These are phyloP conservation scores for Scrobipalpa costella DNA, from an alignment of 2,888 invertebrate genomes.

Conservation along the genomic window DNA sequence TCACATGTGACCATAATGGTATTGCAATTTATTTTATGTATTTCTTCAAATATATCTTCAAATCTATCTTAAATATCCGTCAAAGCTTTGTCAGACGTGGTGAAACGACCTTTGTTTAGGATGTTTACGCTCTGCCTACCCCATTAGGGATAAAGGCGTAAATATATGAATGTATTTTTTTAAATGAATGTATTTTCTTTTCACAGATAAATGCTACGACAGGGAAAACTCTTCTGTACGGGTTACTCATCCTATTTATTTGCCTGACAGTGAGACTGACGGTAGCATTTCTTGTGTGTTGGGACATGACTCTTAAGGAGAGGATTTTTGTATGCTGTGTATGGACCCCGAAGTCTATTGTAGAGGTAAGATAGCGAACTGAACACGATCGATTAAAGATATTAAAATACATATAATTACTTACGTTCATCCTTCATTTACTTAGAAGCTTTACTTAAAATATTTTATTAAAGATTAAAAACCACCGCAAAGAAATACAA, in stretches of 20 bases:
- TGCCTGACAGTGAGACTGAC: conserved; percentile 57
- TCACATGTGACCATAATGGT: too few relatives aligned
- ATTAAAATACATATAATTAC: too few relatives aligned
- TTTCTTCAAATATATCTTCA: too few relatives aligned
- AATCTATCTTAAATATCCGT: too few relatives aligned
- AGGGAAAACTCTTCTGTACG: conserved; percentile 52
- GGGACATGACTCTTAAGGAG: conserved; percentile 79
- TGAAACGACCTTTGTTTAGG: too few relatives aligned
- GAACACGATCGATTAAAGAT: too few relatives aligned
- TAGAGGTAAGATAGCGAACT: conserved; percentile 74
- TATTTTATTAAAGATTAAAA: not conserved
- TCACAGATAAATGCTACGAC: conserved; percentile 54
- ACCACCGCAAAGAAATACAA: conserved; percentile 1
- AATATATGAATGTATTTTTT: not conserved
- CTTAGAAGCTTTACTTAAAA: not conserved
- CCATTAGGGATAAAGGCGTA: too few relatives aligned
- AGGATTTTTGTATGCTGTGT: conserved; percentile 83
- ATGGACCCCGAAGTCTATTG: conserved; percentile 87
- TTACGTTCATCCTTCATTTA: not conserved
- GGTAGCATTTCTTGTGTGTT: conserved; percentile 57
- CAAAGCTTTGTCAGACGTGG: too few relatives aligned
- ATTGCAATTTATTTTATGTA: too few relatives aligned
- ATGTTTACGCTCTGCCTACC: too few relatives aligned
- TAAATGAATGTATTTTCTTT: conserved; percentile 31
- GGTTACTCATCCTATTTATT: conserved; percentile 60